These are phyloP conservation scores for Sinocyclocheilus maitianheensis DNA, from an alignment of 2,113 vertebrate genomes.

Conservation along the genomic window DNA sequence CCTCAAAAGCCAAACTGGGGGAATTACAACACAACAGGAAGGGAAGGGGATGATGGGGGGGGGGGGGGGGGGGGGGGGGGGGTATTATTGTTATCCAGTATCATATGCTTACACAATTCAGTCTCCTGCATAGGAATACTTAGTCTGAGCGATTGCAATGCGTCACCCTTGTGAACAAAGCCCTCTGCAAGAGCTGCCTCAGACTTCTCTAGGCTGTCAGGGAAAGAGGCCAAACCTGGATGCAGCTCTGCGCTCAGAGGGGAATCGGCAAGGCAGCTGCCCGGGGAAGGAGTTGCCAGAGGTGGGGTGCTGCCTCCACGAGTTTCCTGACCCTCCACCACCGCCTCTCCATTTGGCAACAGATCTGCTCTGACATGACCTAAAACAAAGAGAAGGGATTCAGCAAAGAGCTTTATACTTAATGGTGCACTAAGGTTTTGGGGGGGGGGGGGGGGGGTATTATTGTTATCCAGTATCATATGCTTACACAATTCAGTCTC, in stretches of 20 bases:
- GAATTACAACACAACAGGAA: constrained; percentile 18
- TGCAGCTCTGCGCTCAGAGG: constrained; percentile 74
- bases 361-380: constrained; percentile 68
- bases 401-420: not conserved
- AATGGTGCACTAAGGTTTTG: not conserved
- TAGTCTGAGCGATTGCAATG: constrained; percentile 97
- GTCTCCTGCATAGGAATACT: constrained; percentile 99
- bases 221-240: constrained; percentile 96
- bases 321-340: constrained; percentile 62
- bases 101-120: constrained; percentile 96
- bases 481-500: no score
- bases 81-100: no score
- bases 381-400: constrained; percentile 52
- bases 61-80: no score
- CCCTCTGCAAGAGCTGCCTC: constrained; percentile 79
- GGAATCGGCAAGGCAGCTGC: constrained; percentile 67
- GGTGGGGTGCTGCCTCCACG: constrained; percentile 63
- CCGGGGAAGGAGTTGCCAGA: constrained; percentile 56
- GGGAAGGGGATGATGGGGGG: constrained; percentile 49
- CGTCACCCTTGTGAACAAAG: constrained; percentile 88
- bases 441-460: constrained; percentile 42
- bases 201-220: constrained; percentile 91
- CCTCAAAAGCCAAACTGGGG: constrained; percentile 51
- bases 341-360: constrained; percentile 75
- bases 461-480: no score